Conservation (phyloP, 2,888 invertebrate genomes). For the Cantharis rustica region DNA sequence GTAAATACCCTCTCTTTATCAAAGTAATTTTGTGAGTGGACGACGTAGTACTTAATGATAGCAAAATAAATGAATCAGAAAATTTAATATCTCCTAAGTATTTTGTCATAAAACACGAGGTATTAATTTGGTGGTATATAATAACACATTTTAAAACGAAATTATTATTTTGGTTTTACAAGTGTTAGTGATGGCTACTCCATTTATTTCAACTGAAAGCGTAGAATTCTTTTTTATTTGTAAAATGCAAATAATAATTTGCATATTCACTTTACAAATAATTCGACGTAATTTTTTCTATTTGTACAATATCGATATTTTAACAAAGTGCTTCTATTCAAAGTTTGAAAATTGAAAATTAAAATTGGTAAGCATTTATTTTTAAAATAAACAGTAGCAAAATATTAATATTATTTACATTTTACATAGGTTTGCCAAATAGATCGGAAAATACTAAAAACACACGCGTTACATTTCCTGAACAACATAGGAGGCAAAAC, state of each 20-base stretch:
- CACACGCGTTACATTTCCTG: not conserved
- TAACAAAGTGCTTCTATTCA: slow-evolving; percentile 6
- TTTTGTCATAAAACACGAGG: not conserved
- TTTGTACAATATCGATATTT: slow-evolving; percentile 4
- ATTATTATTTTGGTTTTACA: not conserved
- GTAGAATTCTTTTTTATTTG: slow-evolving; percentile 1
- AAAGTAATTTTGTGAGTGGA: not conserved
- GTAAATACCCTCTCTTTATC: not conserved
- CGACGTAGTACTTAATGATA: not conserved
- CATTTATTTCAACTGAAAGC: slow-evolving; percentile 2
- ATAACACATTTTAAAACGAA: not conserved
- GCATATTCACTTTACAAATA: not conserved
- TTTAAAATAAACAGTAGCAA: not conserved
- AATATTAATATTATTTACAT: not conserved
- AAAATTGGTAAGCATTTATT: not conserved
- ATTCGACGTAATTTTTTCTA: slow-evolving; percentile 8
- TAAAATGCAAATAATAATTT: slow-evolving; percentile 6
- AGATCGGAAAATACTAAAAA: not conserved
- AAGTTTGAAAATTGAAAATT: slow-evolving; percentile 7
- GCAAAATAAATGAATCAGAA: not conserved
- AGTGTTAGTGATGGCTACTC: slow-evolving; percentile 6
- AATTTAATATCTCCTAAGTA: not conserved
- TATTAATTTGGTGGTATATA: not conserved
- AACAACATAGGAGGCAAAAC: too few relatives aligned
- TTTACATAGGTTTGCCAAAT: not conserved